These are phyloP conservation scores for Ptiloglossa arizonensis DNA, from an alignment of 1,140 invertebrate species.

Conservation along the genomic window DNA sequence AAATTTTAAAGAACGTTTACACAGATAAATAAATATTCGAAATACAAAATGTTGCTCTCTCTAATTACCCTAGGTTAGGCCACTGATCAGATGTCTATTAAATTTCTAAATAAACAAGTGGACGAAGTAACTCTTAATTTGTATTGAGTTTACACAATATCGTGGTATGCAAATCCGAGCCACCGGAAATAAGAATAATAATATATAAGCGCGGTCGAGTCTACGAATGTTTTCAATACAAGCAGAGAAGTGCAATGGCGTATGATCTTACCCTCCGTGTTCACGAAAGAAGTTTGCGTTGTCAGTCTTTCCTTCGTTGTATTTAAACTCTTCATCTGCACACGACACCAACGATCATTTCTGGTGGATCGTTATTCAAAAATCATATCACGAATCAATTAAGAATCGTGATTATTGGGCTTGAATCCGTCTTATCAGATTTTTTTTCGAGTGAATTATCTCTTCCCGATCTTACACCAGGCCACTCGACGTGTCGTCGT, in stretches of 20 bases:
- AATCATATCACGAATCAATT: constrained; percentile 32
- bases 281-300: background rate
- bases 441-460: constrained; percentile 44
- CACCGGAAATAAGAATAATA: background rate
- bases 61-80: too few relatives aligned
- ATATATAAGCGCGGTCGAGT: background rate
- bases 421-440: constrained; percentile 35
- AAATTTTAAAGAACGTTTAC: too few relatives aligned
- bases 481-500: background rate
- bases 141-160: too few relatives aligned
- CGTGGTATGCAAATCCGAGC: too few relatives aligned
- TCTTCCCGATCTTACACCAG: background rate
- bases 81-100: too few relatives aligned
- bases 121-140: too few relatives aligned
- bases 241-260: background rate
- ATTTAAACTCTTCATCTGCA: constrained; percentile 58
- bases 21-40: too few relatives aligned
- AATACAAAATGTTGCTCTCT: too few relatives aligned
- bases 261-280: constrained; percentile 38
- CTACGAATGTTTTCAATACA: background rate
- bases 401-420: constrained; percentile 17
- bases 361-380: constrained; percentile 13
- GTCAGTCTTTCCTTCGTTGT: background rate
- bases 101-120: too few relatives aligned
- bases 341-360: constrained; percentile 55